phyloP scores from a whole-genome alignment of 2,113 vertebrate species.

The Cephalopholis sonnerati region DNA sequence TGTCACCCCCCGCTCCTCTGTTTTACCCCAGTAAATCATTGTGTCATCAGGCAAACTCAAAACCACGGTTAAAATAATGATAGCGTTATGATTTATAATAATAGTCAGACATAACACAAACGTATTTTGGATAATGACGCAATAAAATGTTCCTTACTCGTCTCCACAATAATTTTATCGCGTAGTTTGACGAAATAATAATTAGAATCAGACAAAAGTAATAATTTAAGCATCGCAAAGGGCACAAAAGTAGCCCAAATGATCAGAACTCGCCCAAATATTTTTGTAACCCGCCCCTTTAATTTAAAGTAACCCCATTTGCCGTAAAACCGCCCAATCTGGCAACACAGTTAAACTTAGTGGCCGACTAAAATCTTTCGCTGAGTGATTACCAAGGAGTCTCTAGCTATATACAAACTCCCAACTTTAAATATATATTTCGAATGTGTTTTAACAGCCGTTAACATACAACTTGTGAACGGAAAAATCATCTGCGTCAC shows the following conservation, averaged over 20 bases:
- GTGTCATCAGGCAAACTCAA: background rate
- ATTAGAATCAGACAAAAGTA: background rate
- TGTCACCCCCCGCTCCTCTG: background rate
- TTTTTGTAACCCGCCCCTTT: background rate
- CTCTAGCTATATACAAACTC: too few species aligned
- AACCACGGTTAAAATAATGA: too few species aligned
- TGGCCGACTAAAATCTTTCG: conserved; percentile 69
- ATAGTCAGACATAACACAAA: background rate
- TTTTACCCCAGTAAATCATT: too few species aligned
- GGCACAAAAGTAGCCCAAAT: too few species aligned
- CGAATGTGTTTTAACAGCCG: background rate
- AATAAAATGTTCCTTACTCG: background rate
- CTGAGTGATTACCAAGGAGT: conserved; percentile 31
- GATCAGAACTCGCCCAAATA: background rate
- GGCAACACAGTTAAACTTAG: background rate
- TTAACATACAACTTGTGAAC: background rate
- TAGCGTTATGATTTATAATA: background rate
- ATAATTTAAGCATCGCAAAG: background rate
- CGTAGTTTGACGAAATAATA: background rate
- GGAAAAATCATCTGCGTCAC: accelerated
- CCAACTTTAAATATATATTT: background rate
- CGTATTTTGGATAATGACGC: background rate
- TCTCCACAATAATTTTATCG: background rate
- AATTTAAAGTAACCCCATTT: background rate
- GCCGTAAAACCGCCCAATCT: background rate